Evolutionary conservation across 53 echinoderm and acorn worm genomes (phyloP).

Genomic region (Antedon mediterranea): DNA sequence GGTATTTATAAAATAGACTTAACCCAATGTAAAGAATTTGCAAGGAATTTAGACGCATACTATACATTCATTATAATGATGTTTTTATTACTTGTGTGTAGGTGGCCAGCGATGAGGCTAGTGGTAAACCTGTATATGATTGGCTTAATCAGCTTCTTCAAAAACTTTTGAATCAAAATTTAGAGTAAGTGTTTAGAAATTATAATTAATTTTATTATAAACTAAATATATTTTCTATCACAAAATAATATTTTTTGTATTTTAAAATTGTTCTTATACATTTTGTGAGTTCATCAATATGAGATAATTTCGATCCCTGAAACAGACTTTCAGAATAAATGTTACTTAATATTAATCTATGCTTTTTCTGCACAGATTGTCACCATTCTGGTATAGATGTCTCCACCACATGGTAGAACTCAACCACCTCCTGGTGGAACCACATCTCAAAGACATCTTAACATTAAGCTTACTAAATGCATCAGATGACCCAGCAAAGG

Average conservation of each 20-base stretch:
- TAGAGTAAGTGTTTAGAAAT: neutral
- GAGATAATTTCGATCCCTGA: no score
- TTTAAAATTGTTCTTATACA: no score
- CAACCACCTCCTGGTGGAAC: slow-evolving; percentile 42
- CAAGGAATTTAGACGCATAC: no score
- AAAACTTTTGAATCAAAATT: neutral
- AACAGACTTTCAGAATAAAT: no score
- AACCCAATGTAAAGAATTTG: no score
- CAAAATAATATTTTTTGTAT: no score
- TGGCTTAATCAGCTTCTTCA: neutral
- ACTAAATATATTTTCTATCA: no score
- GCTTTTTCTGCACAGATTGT: slow-evolving; percentile 11
- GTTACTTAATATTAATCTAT: neutral
- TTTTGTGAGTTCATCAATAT: no score
- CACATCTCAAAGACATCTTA: slow-evolving; percentile 22
- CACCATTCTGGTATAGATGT: slow-evolving; percentile 27
- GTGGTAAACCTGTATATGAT: neutral
- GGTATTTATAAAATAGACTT: no score
- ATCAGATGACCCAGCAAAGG: neutral
- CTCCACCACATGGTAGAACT: slow-evolving; percentile 33
- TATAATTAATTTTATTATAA: neutral
- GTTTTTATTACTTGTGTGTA: neutral
- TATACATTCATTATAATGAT: no score
- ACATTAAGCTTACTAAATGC: slow-evolving; percentile 15
- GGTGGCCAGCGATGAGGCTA: neutral